Base-by-base conservation (phyloP, 2,888 invertebrate genomes). In the Platypus cylindrus region DNA sequence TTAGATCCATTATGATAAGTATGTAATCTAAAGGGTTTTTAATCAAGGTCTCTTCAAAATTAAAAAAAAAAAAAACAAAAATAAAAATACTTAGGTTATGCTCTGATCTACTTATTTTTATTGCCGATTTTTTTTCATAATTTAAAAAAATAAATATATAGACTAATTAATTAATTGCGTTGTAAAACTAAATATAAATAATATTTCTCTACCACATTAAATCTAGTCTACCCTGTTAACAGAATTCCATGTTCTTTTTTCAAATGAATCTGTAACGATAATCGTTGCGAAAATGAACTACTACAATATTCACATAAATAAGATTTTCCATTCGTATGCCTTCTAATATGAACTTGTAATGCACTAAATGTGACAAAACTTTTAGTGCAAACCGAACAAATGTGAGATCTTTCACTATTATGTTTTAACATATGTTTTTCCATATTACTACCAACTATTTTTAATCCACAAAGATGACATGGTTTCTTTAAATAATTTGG, bases 311-410 rank as follows among this genome's bases (percentile, higher is more conserved):
- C 16, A 30, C 56, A 56, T 27, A 47, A 43, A 37, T 47, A 56
- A 0, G 56, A 55, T 44, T 45, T 51, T 37, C 55, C 55, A 35
- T 55, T 52, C 13, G 56, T 55, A 36, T 56, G 56, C 37, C 49
- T 50, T 17, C 55, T 45, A 3, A 7, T 37, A 47, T 51, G 28
- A 5, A 54, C 47, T 44, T 54, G 54, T n/a, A 55, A 36, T 9
- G 54, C 48, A 35, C 53, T 50, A 5, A 48, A 37, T 34, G 50
- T 52, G 15, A 48, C 49, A 34, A 55, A 53, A 12, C 52, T 52
- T 38, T 53, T 54, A 5, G 45, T 43, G 39, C 56, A 56, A 34
- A 43, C 42, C 1, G 13, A 26, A 38, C 56, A 56, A 20, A 40
- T 34, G 34, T 49, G 46, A 1, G 55, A 54, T 24, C 48, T 43